phyloP scores from a whole-genome alignment of 1,140 invertebrate species.

The Rhysida immarginata region DNA sequence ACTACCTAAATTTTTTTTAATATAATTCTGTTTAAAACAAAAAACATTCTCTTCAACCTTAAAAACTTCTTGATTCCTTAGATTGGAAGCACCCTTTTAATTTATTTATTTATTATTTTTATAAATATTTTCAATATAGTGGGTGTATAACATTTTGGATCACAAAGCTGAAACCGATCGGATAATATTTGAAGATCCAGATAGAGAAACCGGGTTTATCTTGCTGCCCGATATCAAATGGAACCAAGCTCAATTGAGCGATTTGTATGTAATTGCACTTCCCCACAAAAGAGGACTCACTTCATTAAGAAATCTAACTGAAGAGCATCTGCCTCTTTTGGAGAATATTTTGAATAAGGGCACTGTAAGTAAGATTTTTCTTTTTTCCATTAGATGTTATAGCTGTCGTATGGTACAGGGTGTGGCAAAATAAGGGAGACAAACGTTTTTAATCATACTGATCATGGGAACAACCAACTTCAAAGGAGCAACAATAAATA shows the following conservation, averaged over 20 bases:
- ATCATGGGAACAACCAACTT: too few relatives aligned
- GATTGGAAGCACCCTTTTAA: neutral
- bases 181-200: constrained; percentile 67
- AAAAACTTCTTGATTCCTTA: too few relatives aligned
- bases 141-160: constrained; percentile 91
- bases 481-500: too few relatives aligned
- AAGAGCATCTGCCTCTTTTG: constrained; percentile 60
- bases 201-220: constrained; percentile 67
- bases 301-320: constrained; percentile 66
- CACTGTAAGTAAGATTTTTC: constrained; percentile 45
- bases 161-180: constrained; percentile 75
- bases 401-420: too few relatives aligned
- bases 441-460: too few relatives aligned
- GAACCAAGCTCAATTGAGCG: constrained; percentile 59
- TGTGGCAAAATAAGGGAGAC: too few relatives aligned
- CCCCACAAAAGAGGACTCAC: constrained; percentile 51
- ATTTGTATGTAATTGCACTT: constrained; percentile 70
- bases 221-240: constrained; percentile 87
- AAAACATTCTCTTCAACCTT: too few relatives aligned
- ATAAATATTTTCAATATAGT: constrained; percentile 44
- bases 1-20: too few relatives aligned
- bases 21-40: too few relatives aligned
- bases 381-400: too few relatives aligned
- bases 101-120: neutral
- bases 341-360: constrained; percentile 60